Evolutionary conservation across 2,888 invertebrate species (phyloP).

Genomic region (Polydrusus tereticollis): DNA sequence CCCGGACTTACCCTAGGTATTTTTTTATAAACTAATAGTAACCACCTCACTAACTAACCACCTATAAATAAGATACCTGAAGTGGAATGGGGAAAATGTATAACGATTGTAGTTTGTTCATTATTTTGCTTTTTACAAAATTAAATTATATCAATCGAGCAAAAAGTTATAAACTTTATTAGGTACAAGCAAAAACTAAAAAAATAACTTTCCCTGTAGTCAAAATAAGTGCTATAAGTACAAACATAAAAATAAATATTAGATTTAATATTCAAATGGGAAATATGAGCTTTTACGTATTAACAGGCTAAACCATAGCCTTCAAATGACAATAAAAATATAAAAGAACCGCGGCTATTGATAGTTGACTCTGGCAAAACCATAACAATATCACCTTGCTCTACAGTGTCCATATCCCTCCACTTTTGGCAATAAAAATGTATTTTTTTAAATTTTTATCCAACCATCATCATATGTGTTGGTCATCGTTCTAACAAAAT

Average conservation of each 20-base stretch:
- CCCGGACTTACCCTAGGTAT: too few species aligned
- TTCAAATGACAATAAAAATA: constrained; percentile 13
- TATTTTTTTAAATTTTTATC: background rate
- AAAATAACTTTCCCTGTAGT: background rate
- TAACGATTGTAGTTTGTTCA: background rate
- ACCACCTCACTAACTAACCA: too few species aligned
- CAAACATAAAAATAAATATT: background rate
- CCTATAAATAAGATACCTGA: background rate
- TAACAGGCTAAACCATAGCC: background rate
- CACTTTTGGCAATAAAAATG: background rate
- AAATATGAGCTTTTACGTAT: background rate
- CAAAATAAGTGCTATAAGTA: background rate
- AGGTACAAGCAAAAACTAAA: background rate
- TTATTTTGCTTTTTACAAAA: background rate
- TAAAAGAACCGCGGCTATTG: constrained; percentile 30
- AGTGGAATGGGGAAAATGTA: background rate
- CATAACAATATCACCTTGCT: constrained; percentile 26
- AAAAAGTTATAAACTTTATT: background rate
- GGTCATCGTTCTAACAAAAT: too few species aligned
- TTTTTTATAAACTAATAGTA: too few species aligned
- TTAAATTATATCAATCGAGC: background rate
- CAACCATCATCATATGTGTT: background rate
- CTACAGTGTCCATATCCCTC: background rate
- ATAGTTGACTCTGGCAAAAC: constrained; percentile 45
- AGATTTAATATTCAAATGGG: background rate